Evolutionary conservation across 2,797 vertebrate species (phyloP).

Genomic region (Kryptopterus vitreolus): DNA sequence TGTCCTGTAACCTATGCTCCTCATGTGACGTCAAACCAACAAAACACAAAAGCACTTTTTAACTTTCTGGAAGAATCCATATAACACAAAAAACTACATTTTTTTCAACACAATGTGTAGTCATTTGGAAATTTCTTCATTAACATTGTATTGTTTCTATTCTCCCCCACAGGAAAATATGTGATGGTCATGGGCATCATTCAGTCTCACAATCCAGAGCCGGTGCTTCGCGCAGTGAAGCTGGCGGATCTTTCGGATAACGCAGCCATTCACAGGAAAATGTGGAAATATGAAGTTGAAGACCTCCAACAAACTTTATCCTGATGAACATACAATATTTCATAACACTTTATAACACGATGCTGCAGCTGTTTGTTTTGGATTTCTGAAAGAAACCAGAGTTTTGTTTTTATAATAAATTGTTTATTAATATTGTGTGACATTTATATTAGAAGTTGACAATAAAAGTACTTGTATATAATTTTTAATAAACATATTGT

Average conservation of each 20-base stretch:
- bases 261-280: constrained; percentile 70
- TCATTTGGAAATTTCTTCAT: neutral
- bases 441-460: constrained; percentile 6
- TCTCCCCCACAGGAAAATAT: constrained; percentile 77
- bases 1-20: neutral
- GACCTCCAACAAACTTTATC: constrained; percentile 77
- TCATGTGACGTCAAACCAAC: neutral
- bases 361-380: neutral
- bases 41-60: neutral
- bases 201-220: constrained; percentile 77
- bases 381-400: neutral
- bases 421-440: neutral
- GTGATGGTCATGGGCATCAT: constrained; percentile 90
- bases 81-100: neutral
- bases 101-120: neutral
- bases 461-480: constrained; percentile 16
- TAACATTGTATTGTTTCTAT: neutral
- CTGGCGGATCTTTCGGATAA: constrained; percentile 83
- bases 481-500: neutral
- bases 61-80: too few species aligned
- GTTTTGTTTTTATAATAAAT: neutral
- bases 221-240: constrained; percentile 84
- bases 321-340: constrained; percentile 9
- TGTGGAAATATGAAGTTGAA: constrained; percentile 87
- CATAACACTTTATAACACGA: neutral